phyloP scores from a whole-genome alignment of 1,140 invertebrate genomes.

The Harpegnathos saltator region DNA sequence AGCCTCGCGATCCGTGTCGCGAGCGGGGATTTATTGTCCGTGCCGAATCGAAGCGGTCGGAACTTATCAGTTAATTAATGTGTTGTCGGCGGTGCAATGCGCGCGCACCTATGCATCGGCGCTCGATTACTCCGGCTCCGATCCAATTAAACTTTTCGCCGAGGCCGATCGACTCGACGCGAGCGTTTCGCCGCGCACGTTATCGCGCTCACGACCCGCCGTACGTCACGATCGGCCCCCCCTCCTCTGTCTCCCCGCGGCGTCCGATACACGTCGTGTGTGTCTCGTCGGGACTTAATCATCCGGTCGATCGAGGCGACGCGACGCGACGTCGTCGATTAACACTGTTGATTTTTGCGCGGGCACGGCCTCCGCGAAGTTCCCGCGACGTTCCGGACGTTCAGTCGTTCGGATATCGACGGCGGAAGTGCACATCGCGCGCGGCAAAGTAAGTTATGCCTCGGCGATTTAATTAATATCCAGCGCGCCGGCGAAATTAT shows the following conservation, averaged over 20 bases:
- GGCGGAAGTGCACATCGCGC: not conserved
- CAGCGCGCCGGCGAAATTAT: constrained; percentile 8
- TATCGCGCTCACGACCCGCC: no score
- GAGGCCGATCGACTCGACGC: not conserved
- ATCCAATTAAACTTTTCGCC: constrained; percentile 40
- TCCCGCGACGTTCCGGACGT: not conserved
- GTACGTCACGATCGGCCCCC: not conserved
- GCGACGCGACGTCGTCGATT: constrained; percentile 9
- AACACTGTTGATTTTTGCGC: no score
- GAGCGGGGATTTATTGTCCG: constrained; percentile 27
- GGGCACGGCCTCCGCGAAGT: not conserved
- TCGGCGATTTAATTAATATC: constrained; percentile 6
- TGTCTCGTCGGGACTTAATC: constrained; percentile 17
- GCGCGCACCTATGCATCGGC: not conserved
- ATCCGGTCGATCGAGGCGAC: not conserved
- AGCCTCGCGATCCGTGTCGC: constrained; percentile 10
- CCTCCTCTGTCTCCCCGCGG: no score
- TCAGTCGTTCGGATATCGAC: not conserved
- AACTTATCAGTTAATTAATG: constrained; percentile 47
- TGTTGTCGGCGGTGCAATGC: constrained; percentile 5
- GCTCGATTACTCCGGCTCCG: not conserved
- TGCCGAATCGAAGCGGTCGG: not conserved
- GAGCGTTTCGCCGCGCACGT: no score
- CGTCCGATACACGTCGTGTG: not conserved
- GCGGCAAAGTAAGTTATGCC: not conserved